These are phyloP conservation scores for Agonopterix subpropinquella DNA, from an alignment of 2,888 invertebrate genomes.

Conservation along the genomic window DNA sequence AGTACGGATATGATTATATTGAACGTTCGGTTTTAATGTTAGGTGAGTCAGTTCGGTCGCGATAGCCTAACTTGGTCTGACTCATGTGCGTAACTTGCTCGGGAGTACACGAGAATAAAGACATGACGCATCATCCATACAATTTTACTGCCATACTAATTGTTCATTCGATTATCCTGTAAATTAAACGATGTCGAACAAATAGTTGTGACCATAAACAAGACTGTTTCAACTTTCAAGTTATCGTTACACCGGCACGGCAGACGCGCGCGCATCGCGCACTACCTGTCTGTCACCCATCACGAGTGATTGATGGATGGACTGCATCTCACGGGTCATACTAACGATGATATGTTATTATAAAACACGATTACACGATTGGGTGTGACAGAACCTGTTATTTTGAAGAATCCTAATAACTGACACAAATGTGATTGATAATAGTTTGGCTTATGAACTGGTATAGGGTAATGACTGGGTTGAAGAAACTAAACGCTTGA, in stretches of 20 bases:
- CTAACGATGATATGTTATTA: conserved; percentile 25
- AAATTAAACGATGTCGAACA: conserved; percentile 18
- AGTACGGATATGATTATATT: conserved; percentile 13
- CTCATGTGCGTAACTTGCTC: conserved; percentile 44
- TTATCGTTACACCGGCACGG: background rate
- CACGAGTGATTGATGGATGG: conserved; percentile 44
- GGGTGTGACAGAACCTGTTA: no score
- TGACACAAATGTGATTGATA: no score
- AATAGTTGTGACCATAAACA: conserved; percentile 3
- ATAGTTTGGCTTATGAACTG: no score
- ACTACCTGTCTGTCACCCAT: conserved; percentile 4
- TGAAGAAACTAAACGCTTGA: no score
- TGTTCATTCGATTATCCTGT: conserved; percentile 31
- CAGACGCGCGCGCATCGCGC: background rate
- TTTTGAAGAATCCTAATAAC: no score
- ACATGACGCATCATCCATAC: conserved; percentile 47
- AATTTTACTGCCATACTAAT: conserved; percentile 23
- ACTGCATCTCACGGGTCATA: conserved; percentile 33
- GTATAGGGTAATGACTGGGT: no score
- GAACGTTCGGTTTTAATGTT: conserved; percentile 9
- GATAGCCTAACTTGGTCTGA: conserved; percentile 47
- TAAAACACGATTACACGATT: conserved; percentile 16
- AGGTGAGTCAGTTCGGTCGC: conserved; percentile 43
- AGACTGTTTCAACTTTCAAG: conserved; percentile 1
- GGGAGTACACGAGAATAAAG: conserved; percentile 43